Evolutionary conservation across 2,113 vertebrate species (phyloP).

Genomic region (Galemys pyrenaicus): DNA sequence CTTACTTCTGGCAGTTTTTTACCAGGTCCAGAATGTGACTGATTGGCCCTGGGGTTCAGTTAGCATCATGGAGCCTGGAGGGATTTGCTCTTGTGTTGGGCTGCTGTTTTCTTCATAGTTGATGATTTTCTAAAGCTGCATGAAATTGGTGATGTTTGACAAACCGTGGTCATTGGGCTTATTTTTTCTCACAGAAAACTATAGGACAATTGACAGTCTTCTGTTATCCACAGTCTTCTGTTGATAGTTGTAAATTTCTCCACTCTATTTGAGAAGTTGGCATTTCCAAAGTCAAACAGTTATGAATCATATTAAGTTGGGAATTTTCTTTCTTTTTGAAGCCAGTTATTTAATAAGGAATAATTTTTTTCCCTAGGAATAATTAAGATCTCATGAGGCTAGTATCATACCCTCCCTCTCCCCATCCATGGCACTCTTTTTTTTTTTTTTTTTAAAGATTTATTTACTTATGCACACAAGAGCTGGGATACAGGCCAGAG

Average conservation of each 20-base stretch:
- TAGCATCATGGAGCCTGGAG: accelerated
- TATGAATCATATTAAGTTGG: not conserved
- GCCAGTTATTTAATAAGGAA: not conserved
- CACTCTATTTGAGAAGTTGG: not conserved
- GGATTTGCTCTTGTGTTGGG: too few species aligned
- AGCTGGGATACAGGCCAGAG: too few species aligned
- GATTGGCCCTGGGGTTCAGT: not conserved
- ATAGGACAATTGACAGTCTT: not conserved
- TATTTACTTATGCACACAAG: too few species aligned
- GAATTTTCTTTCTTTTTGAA: not conserved
- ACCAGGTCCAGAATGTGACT: not conserved
- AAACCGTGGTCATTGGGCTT: not conserved
- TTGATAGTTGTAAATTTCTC: not conserved
- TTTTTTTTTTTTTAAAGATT: too few species aligned
- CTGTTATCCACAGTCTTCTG: not conserved
- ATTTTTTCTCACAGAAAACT: not conserved
- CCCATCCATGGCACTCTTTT: not conserved
- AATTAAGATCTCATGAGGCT: not conserved
- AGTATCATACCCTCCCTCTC: not conserved
- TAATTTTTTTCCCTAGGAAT: not conserved
- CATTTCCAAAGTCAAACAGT: not conserved
- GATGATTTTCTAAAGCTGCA: not conserved
- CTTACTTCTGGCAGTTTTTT: not conserved
- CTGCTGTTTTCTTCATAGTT: not conserved
- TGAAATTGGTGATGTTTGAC: not conserved